phyloP scores from a whole-genome alignment of 2,113 vertebrate species.

The Passer domesticus region DNA sequence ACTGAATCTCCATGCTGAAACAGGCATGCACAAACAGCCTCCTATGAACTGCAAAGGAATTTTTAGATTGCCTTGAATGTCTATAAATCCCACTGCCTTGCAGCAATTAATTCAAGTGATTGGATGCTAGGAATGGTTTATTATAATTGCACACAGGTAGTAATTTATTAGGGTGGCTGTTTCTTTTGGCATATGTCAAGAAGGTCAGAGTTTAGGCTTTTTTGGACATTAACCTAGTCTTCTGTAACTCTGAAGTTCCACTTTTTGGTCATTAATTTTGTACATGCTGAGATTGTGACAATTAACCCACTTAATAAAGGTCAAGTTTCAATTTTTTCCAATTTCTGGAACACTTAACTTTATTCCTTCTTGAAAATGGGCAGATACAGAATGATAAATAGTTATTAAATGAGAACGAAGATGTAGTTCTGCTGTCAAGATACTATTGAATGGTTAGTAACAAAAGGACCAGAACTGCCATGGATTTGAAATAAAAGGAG shows the following conservation, averaged over 20 bases:
- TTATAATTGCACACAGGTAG: conserved; percentile 78
- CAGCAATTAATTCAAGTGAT: conserved; percentile 78
- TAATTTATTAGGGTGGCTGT: conserved; percentile 77
- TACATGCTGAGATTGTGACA: conserved; percentile 84
- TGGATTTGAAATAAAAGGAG: conserved; percentile 36
- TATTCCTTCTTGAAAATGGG: conserved; percentile 78
- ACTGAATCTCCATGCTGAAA: background rate
- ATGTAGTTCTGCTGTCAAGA: conserved; percentile 70
- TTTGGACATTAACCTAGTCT: conserved; percentile 80
- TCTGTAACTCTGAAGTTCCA: conserved; percentile 77
- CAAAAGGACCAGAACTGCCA: conserved; percentile 24
- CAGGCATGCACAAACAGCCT: background rate
- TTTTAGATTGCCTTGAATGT: conserved; percentile 31
- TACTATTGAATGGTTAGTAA: conserved; percentile 38
- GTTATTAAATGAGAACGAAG: conserved; percentile 75
- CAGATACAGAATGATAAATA: conserved; percentile 78
- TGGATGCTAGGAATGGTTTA: conserved; percentile 68
- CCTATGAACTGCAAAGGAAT: background rate
- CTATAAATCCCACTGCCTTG: conserved; percentile 45
- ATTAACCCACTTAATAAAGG: conserved; percentile 88
- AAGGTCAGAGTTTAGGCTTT: conserved; percentile 80
- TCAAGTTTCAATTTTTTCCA: conserved; percentile 84
- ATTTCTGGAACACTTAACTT: conserved; percentile 81
- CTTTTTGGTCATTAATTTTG: conserved; percentile 83
- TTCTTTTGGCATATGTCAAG: conserved; percentile 77